phyloP scores from a whole-genome alignment of 1,140 invertebrate genomes.

The Drosophila rufa region DNA sequence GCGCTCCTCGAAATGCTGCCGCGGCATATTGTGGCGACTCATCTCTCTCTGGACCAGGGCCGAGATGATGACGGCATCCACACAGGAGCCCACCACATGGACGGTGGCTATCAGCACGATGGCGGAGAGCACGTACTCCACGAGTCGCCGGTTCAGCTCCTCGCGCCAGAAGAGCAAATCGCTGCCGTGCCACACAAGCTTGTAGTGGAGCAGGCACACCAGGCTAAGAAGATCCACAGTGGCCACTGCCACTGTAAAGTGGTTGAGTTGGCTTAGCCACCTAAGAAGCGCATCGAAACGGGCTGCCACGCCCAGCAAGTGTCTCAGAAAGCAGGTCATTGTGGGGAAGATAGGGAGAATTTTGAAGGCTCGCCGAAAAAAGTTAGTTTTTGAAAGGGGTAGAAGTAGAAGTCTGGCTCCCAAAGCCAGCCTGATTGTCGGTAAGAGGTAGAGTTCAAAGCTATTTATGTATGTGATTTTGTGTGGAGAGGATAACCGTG shows the following conservation, averaged over 20 bases:
- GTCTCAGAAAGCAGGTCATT: slow-evolving; percentile 31
- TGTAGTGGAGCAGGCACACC: slow-evolving; percentile 44
- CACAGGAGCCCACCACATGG: slow-evolving; percentile 41
- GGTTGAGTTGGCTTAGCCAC: slow-evolving; percentile 31
- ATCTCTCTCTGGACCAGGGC: slow-evolving; percentile 36
- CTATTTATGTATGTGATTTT: not conserved
- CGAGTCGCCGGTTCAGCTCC: slow-evolving; percentile 15
- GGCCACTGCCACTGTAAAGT: slow-evolving; percentile 32
- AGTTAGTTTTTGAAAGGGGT: not conserved
- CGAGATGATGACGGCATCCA: slow-evolving; percentile 39
- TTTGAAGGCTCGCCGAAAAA: slow-evolving; percentile 32
- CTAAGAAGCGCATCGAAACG: not conserved
- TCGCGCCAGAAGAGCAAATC: slow-evolving; percentile 60
- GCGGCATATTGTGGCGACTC: slow-evolving; percentile 33
- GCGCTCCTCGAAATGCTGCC: slow-evolving; percentile 42
- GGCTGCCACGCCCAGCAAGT: slow-evolving; percentile 21
- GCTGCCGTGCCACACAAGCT: slow-evolving; percentile 31
- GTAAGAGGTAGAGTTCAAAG: not conserved
- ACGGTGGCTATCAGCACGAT: slow-evolving; percentile 33
- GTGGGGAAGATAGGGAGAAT: slow-evolving; percentile 7
- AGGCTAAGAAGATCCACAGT: slow-evolving; percentile 43
- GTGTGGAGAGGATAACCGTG: not conserved
- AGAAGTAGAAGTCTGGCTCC: not conserved
- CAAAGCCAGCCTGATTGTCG: slow-evolving; percentile 1
- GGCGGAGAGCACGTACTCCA: slow-evolving; percentile 40